A percentile compares a stretch with the other conserved stretches of the same genome.
Conservation (phyloP, 92 coral and sea anemone species). For the Zoanthus sociatus region DNA sequence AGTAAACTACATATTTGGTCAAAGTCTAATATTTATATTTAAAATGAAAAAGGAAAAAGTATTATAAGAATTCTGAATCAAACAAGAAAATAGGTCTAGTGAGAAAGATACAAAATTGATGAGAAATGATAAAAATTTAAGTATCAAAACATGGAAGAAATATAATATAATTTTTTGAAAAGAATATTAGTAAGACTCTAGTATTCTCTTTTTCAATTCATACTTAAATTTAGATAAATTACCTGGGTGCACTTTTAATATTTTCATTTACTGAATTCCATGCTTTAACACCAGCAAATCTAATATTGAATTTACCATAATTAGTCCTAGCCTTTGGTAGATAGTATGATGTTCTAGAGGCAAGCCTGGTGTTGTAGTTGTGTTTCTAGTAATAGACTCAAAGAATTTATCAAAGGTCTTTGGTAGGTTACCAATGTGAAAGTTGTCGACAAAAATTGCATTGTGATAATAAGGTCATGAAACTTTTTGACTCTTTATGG, state of each 20-base stretch:
- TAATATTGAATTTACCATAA: neutral
- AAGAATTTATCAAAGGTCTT: neutral
- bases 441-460: neutral
- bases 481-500: too few species aligned
- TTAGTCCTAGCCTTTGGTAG: neutral
- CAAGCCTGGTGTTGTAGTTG: neutral
- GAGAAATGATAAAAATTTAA: slow-evolving; percentile 1
- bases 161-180: too few species aligned
- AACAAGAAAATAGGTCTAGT: neutral
- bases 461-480: too few species aligned
- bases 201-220: too few species aligned
- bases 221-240: slow-evolving; percentile 14
- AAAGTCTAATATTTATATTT: slow-evolving; percentile 6
- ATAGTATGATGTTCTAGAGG: neutral
- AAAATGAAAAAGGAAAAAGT: neutral
- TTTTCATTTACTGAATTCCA: slow-evolving; percentile 16
- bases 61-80: slow-evolving; percentile 13
- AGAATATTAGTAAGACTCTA: too few species aligned
- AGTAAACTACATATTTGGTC: slow-evolving; percentile 15
- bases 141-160: neutral
- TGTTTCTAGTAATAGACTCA: neutral
- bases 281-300: too few species aligned
- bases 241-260: slow-evolving; percentile 6
- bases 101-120: neutral
- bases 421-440: slow-evolving; percentile 12